Evolutionary conservation across 2,888 invertebrate genomes (phyloP), one percentile per base, ranked within the genome.

Genomic region (Slavum lentiscoides): DNA sequence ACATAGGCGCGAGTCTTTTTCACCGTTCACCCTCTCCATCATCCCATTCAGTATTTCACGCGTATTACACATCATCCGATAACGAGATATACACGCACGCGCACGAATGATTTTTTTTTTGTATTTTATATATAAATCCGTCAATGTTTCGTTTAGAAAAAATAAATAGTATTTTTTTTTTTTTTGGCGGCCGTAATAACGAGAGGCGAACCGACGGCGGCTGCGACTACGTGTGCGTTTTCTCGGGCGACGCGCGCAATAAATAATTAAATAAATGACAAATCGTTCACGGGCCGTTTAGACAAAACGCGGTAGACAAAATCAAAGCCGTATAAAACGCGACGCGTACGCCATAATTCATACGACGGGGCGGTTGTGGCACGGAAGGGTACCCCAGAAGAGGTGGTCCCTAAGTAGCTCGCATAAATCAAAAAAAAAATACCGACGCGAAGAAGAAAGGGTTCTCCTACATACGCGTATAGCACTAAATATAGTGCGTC

Each of bases 271-370:
- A 30, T 64, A 80, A 70, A 70, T 70, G 77, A 80, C 77, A 72
- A 80, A 80, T 80, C 77, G 77, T 72, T 80, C 77, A 70, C 70
- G 70, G 77, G 64, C 77, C 77, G 77, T 80, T 80, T 70, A 70
- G 77, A 68, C 77, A 62, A 70, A 69, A 68, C 70, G 64, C 77
- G 77, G 70, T 64, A 80, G 77, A 80, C 77, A 43, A 80, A n/a
- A 70, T 80, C 77, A 70, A 80, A 80, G 77, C 30, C 30, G 30
- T 30, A 30, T 30, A 30, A 30, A 30, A 30, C 4, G 30, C 30
- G 30, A 39, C 19, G 13, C 55, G 58, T 39, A 61, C n/a, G 30
- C 30, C 4, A 76, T 68, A 76, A 68, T 67, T 68, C 68, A 76
- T 64, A 49, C 59, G 23, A 30, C 43, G 23, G 55, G 37, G 9